Conservation (phyloP, 2,888 invertebrate genomes). For the Phortica magna region DNA sequence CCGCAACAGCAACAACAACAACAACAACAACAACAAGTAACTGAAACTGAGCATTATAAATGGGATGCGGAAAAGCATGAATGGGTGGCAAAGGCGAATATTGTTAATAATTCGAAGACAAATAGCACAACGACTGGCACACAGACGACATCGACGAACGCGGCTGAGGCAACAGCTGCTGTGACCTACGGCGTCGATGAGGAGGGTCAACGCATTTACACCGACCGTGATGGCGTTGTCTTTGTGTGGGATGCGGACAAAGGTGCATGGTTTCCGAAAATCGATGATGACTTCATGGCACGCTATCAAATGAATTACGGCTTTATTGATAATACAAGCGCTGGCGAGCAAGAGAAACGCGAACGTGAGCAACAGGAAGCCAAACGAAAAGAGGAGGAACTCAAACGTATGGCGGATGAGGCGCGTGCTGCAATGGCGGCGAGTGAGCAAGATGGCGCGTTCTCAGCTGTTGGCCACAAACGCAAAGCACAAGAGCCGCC, state of each 20-base stretch:
- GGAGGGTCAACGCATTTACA: slow-evolving; percentile 88
- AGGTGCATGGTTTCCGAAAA: slow-evolving; percentile 97
- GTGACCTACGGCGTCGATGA: slow-evolving; percentile 85
- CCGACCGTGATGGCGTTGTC: slow-evolving; percentile 91
- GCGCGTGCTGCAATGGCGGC: slow-evolving; percentile 64
- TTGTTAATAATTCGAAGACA: background rate
- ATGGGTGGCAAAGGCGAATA: slow-evolving; percentile 79
- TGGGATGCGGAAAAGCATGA: slow-evolving; percentile 82
- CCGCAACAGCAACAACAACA: slow-evolving; percentile 49
- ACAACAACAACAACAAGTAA: slow-evolving; percentile 37
- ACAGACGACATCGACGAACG: slow-evolving; percentile 31
- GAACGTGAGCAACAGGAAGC: slow-evolving; percentile 57
- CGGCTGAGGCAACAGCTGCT: slow-evolving; percentile 34
- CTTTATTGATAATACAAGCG: slow-evolving; percentile 83
- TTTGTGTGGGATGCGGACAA: slow-evolving; percentile 95
- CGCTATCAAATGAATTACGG: slow-evolving; percentile 97
- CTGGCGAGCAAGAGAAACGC: slow-evolving; percentile 58
- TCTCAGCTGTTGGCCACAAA: slow-evolving; percentile 71
- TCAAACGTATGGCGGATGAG: slow-evolving; percentile 68
- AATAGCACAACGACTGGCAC: slow-evolving; percentile 45
- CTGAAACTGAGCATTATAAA: slow-evolving; percentile 79
- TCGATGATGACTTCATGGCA: slow-evolving; percentile 98
- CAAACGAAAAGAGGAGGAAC: slow-evolving; percentile 63
- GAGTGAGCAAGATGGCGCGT: slow-evolving; percentile 38
- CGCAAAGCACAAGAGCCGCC: slow-evolving; percentile 80